Percentiles rank a stretch among this genome's conserved stretches.
Evolutionary conservation across 2,113 vertebrate species (phyloP).

Genomic region (Otis tarda): DNA sequence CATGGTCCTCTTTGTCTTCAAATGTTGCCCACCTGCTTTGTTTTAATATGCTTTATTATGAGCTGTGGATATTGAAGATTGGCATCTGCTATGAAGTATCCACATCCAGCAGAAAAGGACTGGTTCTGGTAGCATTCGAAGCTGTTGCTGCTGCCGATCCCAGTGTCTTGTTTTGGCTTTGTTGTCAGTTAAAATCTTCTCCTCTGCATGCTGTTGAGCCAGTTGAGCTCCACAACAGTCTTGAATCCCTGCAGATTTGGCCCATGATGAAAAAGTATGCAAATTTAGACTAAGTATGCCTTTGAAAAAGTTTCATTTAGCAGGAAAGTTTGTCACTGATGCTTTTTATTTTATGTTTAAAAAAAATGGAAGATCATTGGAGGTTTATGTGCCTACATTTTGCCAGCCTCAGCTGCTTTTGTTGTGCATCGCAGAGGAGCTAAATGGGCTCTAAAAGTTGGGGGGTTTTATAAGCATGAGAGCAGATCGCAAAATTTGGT

Average conservation of each 20-base stretch:
- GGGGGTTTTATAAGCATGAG: not conserved
- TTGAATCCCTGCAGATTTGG: not conserved
- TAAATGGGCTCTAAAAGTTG: conserved; percentile 23
- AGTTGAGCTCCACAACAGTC: not conserved
- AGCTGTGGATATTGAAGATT: not conserved
- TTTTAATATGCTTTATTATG: not conserved
- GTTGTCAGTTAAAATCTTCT: not conserved
- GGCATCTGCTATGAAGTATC: not conserved
- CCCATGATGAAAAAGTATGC: not conserved
- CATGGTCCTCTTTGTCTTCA: not conserved
- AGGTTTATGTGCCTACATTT: conserved; percentile 37
- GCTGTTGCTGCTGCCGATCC: not conserved
- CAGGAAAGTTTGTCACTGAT: not conserved
- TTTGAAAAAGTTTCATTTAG: not conserved
- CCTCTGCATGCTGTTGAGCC: not conserved
- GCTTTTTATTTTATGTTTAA: not conserved
- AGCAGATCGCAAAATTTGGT: conserved; percentile 13
- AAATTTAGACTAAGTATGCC: not conserved
- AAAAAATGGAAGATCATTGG: not conserved
- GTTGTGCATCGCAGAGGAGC: not conserved
- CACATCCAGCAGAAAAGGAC: not conserved
- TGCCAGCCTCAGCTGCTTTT: conserved; percentile 16
- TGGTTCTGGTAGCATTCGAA: not conserved
- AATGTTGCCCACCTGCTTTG: not conserved
- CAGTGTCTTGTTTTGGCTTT: not conserved